Evolutionary conservation across 2,113 vertebrate species (phyloP), one percentile per base, ranked within the genome.

Genomic region (Limnothrissa miodon): DNA sequence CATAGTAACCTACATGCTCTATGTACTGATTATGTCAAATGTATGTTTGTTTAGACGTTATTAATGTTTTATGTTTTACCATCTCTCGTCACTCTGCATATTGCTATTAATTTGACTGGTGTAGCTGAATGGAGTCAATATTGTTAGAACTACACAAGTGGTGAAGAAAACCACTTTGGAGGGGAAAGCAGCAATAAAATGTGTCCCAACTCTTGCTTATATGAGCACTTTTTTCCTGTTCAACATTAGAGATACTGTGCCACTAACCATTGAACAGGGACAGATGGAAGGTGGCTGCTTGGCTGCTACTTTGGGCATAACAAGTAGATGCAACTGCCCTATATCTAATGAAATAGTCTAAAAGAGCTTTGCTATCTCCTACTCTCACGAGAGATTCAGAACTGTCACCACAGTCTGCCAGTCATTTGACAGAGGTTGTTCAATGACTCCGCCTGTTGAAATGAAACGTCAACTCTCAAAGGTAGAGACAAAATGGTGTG

Each of bases 361-460:
- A 29, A 78, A 46, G 79, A 2, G 59, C 79, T 70, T 19, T 29
- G 48, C 53, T 85, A 66, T 83, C 78, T 85, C 44, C 83, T 78
- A 70, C 36, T 83, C 33, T 70, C 42, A 78, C 48, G 45, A 62
- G 84, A 56, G 78, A 82, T 46, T 80, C 82, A 81, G 82, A 81
- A 66, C 48, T 42, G 66, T 78, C 81, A 78, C 78, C 78, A 46
- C 23, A 66, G 48, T 66, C 83, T 86, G 84, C 82, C 87, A 86
- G 33, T n/a, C n/a, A 39, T 45, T 80, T 87, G 82, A 87, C 84
- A 87, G 82, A 87, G 81, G n/a, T 82, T 13, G 81, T 56, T 48
- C 79, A 70, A 33, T 5, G 42, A 45, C 81, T 53, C 53, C n/a
- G 44, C n/a, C 78, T 62, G 81, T 74, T 80, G 39, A 83, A 84